Base-by-base conservation (phyloP, 1,140 invertebrate species). In the Olivierus martensii region DNA sequence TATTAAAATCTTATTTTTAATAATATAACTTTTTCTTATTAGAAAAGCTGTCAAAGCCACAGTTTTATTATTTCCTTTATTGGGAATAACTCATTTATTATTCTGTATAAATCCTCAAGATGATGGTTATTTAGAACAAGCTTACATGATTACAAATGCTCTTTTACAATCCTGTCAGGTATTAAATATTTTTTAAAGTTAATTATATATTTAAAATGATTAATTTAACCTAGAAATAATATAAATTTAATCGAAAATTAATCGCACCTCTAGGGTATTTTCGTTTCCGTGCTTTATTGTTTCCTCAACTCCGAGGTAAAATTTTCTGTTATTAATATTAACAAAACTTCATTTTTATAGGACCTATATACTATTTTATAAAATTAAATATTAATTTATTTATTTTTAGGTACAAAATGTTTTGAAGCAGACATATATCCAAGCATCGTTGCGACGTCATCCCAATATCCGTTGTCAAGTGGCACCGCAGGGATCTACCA, bases 11-110 rank as follows among this genome's bases (percentile, higher is more conserved):
- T 12, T 43, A 19, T 43, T 17, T 2, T n/a, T n/a, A n/a, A n/a
- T n/a, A n/a, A n/a, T n/a, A n/a, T n/a, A n/a, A n/a, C n/a, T 53
- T 62, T n/a, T n/a, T n/a, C n/a, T n/a, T n/a, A n/a, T 17, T 65
- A 76, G 75, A 56, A 73, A 75, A 64, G 72, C 74, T 5, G 69
- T 75, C n/a, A 71, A 71, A 59, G 75, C 75, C 0, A 77, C 75
- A 1, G 59, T 72, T 2, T 65, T 77, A 12, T 58, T 77, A 9
- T 72, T 77, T 54, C 75, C 75, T 3, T 62, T 77, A 19, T 65
- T 77, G 28, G 75, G 75, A 3, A 65, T 74, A 6, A 73, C 73
- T 9, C 73, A 75, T 58, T 60, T 76, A 2, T 55, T 77, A 11
- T 75, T 76, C 53, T 62, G 75, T 15, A 62, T 69, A 47, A 73